Evolutionary conservation across 2,113 vertebrate species (phyloP).

Genomic region (Hemibates koningsi): DNA sequence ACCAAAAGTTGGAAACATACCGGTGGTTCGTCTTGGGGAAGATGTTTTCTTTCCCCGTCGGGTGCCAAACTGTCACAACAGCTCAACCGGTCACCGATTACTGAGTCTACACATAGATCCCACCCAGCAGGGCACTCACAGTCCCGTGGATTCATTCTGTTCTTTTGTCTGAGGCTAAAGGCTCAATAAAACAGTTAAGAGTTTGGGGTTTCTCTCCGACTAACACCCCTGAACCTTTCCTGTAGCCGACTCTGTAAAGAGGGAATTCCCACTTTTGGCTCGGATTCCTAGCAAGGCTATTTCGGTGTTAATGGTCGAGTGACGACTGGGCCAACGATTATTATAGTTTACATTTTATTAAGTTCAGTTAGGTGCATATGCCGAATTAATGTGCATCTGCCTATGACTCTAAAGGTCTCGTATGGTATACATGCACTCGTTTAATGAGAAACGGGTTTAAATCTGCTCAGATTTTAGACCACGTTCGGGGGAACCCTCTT

Average conservation of each 20-base stretch:
- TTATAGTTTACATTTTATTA: not conserved
- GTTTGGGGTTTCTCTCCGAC: rapidly evolving
- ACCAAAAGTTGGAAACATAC: not conserved
- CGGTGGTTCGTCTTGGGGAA: not conserved
- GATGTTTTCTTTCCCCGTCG: not conserved
- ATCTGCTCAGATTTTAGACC: not conserved
- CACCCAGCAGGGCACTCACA: not conserved
- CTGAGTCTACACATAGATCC: not conserved
- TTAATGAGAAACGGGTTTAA: not conserved
- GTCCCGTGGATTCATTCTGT: not conserved
- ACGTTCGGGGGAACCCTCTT: not conserved
- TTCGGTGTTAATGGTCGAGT: not conserved
- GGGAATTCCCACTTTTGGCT: not conserved
- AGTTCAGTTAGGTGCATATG: not conserved
- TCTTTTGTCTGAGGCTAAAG: not conserved
- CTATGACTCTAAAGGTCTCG: not conserved
- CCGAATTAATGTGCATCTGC: not conserved
- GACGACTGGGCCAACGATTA: not conserved
- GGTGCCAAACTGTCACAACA: slow-evolving; percentile 36
- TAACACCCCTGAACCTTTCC: not conserved
- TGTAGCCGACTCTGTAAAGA: not conserved
- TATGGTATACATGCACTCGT: rapidly evolving
- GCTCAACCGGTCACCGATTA: not conserved
- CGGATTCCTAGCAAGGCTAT: not conserved
- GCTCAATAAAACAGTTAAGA: not conserved